These are phyloP conservation scores for Microtus californicus DNA, from an alignment of 2,797 vertebrate genomes.

Conservation along the genomic window DNA sequence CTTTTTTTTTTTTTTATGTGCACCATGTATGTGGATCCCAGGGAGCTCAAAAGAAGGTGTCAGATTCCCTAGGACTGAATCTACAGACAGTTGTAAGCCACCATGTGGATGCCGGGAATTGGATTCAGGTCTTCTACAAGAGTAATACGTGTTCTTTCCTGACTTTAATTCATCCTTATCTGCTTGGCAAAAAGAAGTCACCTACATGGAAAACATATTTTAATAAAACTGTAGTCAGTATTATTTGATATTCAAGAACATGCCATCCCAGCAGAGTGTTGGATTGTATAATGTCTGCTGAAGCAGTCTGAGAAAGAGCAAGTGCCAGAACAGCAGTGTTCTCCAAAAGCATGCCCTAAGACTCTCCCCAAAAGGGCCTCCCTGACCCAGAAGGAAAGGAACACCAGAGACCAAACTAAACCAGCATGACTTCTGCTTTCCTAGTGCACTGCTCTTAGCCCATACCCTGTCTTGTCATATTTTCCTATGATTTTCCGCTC, in stretches of 20 bases:
- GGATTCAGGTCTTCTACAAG: neutral
- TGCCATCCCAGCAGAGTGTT: neutral
- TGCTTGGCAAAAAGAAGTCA: neutral
- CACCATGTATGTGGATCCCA: neutral
- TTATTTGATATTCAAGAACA: neutral
- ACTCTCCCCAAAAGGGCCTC: neutral
- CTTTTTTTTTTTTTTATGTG: neutral
- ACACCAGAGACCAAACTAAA: neutral
- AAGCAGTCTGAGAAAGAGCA: neutral
- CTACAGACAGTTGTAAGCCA: neutral
- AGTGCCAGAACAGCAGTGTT: neutral
- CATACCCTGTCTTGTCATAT: neutral
- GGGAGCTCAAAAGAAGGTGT: neutral
- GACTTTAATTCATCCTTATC: constrained; percentile 9
- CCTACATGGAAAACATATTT: neutral
- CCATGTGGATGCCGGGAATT: neutral
- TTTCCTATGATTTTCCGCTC: neutral
- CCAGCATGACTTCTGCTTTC: neutral
- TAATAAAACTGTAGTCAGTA: constrained; percentile 26
- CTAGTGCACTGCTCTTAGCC: neutral
- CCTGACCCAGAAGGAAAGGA: neutral
- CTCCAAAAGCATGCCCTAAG: neutral
- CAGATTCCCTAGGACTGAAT: neutral
- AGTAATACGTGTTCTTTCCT: neutral
- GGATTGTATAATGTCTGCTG: neutral